Evolutionary conservation across 23 tunicate species (phyloP).

Genomic region (Styela plicata): DNA sequence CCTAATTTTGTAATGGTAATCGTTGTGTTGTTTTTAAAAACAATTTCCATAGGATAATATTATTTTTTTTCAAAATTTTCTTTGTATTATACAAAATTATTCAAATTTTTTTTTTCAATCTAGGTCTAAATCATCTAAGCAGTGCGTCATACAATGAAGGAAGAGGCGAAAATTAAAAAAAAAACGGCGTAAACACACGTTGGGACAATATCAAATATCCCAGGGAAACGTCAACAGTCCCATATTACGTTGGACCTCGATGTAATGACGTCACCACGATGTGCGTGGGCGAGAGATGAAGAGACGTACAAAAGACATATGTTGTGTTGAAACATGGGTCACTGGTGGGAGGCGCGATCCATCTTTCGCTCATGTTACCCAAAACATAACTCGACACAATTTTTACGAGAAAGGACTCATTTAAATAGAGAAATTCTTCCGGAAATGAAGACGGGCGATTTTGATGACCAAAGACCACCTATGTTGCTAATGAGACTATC

Average conservation of each 20-base stretch:
- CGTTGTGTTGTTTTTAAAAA: background rate
- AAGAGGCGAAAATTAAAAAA: background rate
- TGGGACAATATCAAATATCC: background rate
- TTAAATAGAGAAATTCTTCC: no score
- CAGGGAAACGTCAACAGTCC: background rate
- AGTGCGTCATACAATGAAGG: conserved; percentile 26
- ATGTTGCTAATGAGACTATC: no score
- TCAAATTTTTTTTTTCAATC: background rate
- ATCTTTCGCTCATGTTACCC: no score
- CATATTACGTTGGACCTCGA: background rate
- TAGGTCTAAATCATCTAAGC: conserved; percentile 17
- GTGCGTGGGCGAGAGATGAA: background rate
- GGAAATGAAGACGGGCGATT: no score
- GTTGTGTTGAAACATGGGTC: no score
- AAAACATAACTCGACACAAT: no score
- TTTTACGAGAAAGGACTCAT: no score
- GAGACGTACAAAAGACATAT: no score
- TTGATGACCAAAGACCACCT: no score
- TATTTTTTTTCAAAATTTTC: background rate
- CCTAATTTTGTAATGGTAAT: background rate
- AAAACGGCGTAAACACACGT: background rate
- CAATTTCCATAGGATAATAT: background rate
- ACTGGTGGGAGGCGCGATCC: no score
- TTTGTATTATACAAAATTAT: background rate
- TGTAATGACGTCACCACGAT: background rate